Evolutionary conservation across 1,140 invertebrate genomes (phyloP), one percentile per base, ranked within the genome.

Genomic region (Lepidotrigona ventralis): DNA sequence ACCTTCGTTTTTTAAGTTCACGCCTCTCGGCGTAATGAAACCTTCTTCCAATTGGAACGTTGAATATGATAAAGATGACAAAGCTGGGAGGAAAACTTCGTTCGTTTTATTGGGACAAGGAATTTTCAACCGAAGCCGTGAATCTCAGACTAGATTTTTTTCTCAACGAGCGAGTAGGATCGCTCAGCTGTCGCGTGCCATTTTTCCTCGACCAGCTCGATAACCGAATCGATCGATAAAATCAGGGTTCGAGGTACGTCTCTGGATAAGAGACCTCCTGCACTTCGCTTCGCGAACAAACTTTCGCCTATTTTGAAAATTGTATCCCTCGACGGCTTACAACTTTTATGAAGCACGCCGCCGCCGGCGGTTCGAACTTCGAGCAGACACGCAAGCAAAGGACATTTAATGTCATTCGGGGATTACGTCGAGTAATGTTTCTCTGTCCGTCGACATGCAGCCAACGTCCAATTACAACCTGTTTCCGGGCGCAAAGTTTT

Each of bases 251-350:
- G 21, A 56, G 33, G n/a, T n/a, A 68, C 51, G 19, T 53, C 51
- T 19, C 8, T 53, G 11, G 4, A 1, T 12, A 33, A 33, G 33
- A 33, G 2, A 33, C 33, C 33, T 33, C 26, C 54, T 79, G 63
- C 51, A 2, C 39, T 79, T 79, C 68, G 19, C 63, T 64, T 26
- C 15, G 23, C n/a, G 12, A 8, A 19, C 6, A 51, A 70, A 79
- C 68, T 51, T 39, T 21, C 19, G 9, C 2, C n/a, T 58, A 71
- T 79, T 71, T 79, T 71, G 51, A 71, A 79, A 71, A 21, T 19
- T 21, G 23, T 76, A 63, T 12, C 33, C 54, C 23, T 19, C 15
- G 26, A 29, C 29, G 19, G 56, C n/a, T 73, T 64, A 33, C 39
- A 80, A 80, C n/a, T 80, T 80, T 73, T 53, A 15, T 21, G 60